Base-by-base conservation (phyloP, 2,888 invertebrate species). In the Adela reaumurella region DNA sequence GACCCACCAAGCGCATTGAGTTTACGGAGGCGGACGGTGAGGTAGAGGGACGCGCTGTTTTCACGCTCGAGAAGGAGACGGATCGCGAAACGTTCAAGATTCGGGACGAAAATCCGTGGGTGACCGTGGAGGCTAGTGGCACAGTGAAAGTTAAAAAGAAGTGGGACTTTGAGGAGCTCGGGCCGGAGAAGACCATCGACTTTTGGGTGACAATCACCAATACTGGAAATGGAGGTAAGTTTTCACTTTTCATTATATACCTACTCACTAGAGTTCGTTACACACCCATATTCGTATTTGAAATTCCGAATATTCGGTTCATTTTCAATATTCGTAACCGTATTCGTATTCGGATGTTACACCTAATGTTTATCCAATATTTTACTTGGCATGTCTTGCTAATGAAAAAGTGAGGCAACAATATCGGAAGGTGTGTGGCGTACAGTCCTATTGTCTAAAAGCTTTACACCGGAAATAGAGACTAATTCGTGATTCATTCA, bases 121-220 rank as follows among this genome's bases (percentile, higher is more conserved):
- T 95, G 50, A 92, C 90, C 45, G 94, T 95, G 48, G 94, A 92
- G 70, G 86, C 90, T 45, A 93, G 92, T 74, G 95, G 95, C 58
- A 90, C 92, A 50, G 94, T 95, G 62, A 87, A 90, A 62, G 94
- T 95, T 55, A 94, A 93, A 76, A 92, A 94, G 86, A 94, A 94
- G 86, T 95, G 95, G 95, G 94, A 95, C 83, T 95, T 93, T 71
- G 95, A 95, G 66, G 94, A 94, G 64, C 74, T 95, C 46, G 94
- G 94, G 19, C 92, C 93, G 2, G 94, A 95, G 76, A 95, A 95
- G 70, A 94, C 93, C 14, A 94, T 95, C 62, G 94, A 95, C 72
- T 95, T 95, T 70, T 95, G 94, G 94, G 94, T 95, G 48, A 93
- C 92, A 49, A 94, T 94, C 61, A 92, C 91, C 50, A 94, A 94